Evolutionary conservation across 2,797 vertebrate genomes (phyloP).

Genomic region (Rhincodon typus): DNA sequence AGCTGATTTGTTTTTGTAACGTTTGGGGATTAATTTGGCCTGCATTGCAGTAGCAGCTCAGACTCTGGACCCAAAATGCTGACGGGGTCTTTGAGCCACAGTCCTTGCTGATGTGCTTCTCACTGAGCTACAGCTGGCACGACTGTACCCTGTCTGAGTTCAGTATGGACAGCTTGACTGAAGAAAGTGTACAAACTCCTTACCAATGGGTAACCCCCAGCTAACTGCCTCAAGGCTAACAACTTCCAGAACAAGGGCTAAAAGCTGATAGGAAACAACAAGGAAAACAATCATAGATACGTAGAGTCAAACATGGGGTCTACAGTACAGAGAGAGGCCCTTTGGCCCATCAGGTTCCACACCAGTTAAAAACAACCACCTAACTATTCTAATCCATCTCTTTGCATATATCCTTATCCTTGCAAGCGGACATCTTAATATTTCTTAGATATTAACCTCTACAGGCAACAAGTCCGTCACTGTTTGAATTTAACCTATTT

Average conservation of each 20-base stretch:
- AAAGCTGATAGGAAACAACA: not conserved
- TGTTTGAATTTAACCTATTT: no score
- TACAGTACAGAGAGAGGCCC: no score
- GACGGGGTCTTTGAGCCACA: not conserved
- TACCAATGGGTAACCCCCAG: not conserved
- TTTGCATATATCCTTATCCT: no score
- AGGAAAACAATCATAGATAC: not conserved
- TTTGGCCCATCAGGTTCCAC: no score
- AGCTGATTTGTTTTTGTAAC: not conserved
- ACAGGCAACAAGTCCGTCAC: no score
- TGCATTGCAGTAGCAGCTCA: not conserved
- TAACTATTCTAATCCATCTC: no score
- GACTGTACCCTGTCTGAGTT: not conserved
- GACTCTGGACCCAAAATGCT: not conserved
- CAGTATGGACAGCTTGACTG: not conserved
- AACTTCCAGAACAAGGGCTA: not conserved
- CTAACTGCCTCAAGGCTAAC: not conserved
- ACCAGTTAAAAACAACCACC: no score
- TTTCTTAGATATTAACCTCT: no score
- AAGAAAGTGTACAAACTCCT: no score
- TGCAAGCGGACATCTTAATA: no score
- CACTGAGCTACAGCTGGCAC: not conserved
- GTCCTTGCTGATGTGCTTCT: not conserved
- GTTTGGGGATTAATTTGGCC: not conserved
- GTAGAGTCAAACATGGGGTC: not conserved